phyloP scores from a whole-genome alignment of 2,888 invertebrate species.

The Ectobius pallidus region DNA sequence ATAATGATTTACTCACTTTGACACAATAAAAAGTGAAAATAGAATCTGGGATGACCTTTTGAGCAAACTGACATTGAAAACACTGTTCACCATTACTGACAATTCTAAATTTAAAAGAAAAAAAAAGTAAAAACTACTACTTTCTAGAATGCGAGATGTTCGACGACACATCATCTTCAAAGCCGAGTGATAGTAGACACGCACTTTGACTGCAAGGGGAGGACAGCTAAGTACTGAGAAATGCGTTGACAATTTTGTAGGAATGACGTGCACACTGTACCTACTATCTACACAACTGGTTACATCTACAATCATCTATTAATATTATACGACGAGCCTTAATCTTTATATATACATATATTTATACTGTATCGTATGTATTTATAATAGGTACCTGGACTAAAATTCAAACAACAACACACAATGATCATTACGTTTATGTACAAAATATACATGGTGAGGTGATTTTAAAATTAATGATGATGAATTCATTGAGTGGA shows the following conservation, averaged over 20 bases:
- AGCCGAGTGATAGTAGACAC: conserved; percentile 22
- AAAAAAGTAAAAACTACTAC: conserved; percentile 31
- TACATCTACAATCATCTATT: conserved; percentile 24
- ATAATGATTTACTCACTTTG: conserved; percentile 44
- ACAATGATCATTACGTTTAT: conserved; percentile 43
- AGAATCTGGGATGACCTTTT: conserved; percentile 46
- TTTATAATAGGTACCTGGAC: conserved; percentile 44
- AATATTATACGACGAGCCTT: conserved; percentile 32
- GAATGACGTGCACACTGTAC: conserved; percentile 32
- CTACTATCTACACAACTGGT: conserved; percentile 36
- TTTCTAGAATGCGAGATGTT: conserved; percentile 25
- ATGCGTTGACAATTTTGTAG: conserved; percentile 28
- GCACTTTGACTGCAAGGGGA: conserved; percentile 20
- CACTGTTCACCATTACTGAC: conserved; percentile 41
- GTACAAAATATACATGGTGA: conserved; percentile 45
- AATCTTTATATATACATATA: conserved; percentile 41
- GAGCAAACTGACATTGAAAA: conserved; percentile 46
- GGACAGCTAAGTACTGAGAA: conserved; percentile 38
- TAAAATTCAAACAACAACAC: conserved; percentile 44
- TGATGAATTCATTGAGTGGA: conserved; percentile 42
- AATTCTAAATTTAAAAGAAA: conserved; percentile 35
- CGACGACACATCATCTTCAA: not conserved
- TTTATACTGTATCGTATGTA: conserved; percentile 41
- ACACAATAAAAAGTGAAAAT: conserved; percentile 46
- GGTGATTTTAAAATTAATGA: conserved; percentile 44